Conservation (phyloP, 92 coral and sea anemone species). For the Epizoanthus rinbou region DNA sequence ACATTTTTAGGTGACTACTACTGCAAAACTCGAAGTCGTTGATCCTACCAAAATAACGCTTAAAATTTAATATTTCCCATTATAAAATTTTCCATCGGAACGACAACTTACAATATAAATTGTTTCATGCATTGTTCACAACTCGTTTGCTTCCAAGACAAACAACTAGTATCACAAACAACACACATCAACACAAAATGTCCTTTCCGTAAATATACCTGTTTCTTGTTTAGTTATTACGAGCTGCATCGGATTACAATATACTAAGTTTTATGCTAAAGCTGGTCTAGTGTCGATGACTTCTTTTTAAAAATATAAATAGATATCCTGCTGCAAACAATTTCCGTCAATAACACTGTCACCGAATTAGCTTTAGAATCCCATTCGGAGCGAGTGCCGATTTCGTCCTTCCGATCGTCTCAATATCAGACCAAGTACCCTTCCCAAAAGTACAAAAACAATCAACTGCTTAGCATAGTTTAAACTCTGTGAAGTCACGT, state of each 20-base stretch:
- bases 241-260: not conserved
- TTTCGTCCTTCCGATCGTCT: not conserved
- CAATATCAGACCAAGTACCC: not conserved
- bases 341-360: conserved; percentile 28
- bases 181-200: conserved; percentile 26
- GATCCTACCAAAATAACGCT: too few relatives aligned
- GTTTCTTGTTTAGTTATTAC: not conserved
- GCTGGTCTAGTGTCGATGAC: not conserved
- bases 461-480: not conserved
- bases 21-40: too few relatives aligned
- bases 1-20: too few relatives aligned
- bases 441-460: not conserved
- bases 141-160: too few relatives aligned
- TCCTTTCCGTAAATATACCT: conserved; percentile 41
- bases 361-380: not conserved
- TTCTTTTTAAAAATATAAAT: not conserved
- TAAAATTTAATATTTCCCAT: too few relatives aligned
- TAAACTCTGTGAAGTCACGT: not conserved
- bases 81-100: too few relatives aligned
- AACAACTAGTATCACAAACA: conserved; percentile 6
- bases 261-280: not conserved
- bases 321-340: conserved; percentile 26
- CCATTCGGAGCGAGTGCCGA: not conserved
- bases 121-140: too few relatives aligned
- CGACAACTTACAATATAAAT: too few relatives aligned